Evolutionary conservation across 2,113 vertebrate genomes (phyloP).

Genomic region (Bucco capensis): DNA sequence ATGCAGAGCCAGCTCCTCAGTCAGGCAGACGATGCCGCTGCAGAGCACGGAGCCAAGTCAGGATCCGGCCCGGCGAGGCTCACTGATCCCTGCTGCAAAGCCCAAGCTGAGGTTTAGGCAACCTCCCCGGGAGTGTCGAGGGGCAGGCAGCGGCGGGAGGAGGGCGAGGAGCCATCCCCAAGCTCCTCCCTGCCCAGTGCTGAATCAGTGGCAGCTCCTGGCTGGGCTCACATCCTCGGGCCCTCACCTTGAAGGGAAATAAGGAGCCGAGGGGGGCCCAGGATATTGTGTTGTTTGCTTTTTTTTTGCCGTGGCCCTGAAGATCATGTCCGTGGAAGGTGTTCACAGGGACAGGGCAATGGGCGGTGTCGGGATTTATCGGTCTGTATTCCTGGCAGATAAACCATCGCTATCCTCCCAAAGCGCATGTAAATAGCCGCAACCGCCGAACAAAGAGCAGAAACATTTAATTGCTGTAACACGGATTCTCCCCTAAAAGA

Average conservation of each 20-base stretch:
- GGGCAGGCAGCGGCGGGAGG: neutral
- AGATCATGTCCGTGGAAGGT: constrained; percentile 19
- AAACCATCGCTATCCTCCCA: constrained; percentile 1
- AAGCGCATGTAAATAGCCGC: constrained; percentile 7
- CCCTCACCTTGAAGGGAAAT: neutral
- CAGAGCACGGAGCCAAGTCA: neutral
- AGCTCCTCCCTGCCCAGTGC: neutral
- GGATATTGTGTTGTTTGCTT: neutral
- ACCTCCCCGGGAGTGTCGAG: neutral
- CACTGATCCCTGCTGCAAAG: neutral
- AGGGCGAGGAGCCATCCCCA: neutral
- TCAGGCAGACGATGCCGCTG: neutral
- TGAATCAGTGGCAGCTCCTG: neutral
- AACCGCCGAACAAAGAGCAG: constrained; percentile 42
- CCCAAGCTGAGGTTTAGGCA: neutral
- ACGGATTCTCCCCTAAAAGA: neutral
- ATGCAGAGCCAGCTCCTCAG: neutral
- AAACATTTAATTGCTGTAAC: constrained; percentile 28
- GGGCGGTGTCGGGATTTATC: constrained; percentile 10
- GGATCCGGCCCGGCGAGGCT: neutral
- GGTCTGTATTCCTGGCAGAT: neutral
- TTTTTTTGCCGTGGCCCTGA: neutral
- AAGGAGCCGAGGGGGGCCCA: neutral
- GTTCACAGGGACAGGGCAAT: neutral
- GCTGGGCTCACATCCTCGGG: too few relatives aligned